Base-by-base conservation (phyloP, 2,888 invertebrate species). In the Nasonia oneida region DNA sequence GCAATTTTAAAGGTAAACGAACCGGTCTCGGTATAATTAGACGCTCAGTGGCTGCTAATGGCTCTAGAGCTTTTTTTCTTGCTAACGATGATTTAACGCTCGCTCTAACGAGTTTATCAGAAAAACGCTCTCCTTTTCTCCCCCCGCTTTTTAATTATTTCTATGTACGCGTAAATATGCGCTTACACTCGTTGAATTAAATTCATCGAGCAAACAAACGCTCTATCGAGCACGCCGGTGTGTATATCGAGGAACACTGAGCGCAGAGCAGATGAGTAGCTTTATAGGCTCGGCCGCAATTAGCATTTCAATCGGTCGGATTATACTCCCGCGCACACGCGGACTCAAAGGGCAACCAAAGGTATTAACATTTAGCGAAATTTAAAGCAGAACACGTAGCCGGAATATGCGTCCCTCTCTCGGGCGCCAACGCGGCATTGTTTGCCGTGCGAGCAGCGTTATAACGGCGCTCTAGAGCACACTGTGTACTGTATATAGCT, bases 301-400 rank as follows among this genome's bases (percentile, higher is more conserved):
- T 67, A 67, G 67, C 67, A 67, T 67, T 67, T 67, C 29, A 67
- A 67, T 67, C 67, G 67, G 29, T 29, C 67, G 67, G 23, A 29
- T 33, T 67, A 4, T 18, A 33, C 33, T 33, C 67, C 12, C 3
- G 15, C 67, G 10, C 29, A 64, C 64, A 12, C 23, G 6, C 57
- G 15, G 18, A n/a, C 67, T 29, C 67, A 33, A 67, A 67, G 67
- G 29, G 67, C 33, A 33, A 29, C 3, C 67, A 29, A 67, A 33
- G 67, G 67, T 67, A 67, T 67, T 67, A 67, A 67, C 37, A 37
- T 50, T 53, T 71, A 42, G n/a, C 53, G 71, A 71, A 71, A 79
- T 37, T 80, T 29, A 71, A 80, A 80, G 71, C 33, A 71, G 37
- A 80, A 37, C 39, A n/a, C 70, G 42, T 37, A 70, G n/a, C 64